These are phyloP conservation scores for Malurus cyaneus DNA, from an alignment of 2,113 vertebrate species.

Conservation along the genomic window DNA sequence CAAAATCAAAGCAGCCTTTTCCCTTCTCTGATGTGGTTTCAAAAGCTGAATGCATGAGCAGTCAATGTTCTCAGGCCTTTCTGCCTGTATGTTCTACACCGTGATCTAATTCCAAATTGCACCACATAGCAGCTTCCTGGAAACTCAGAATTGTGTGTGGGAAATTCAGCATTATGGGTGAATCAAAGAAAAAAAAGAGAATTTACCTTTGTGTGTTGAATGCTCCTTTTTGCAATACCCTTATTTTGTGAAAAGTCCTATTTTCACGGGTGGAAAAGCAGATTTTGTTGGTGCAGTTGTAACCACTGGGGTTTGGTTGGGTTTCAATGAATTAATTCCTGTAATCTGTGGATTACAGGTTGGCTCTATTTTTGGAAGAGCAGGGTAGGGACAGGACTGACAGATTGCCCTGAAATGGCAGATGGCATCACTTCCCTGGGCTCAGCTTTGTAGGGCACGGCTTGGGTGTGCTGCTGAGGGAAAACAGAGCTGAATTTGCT, in stretches of 20 bases:
- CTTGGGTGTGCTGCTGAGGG: neutral
- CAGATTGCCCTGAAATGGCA: neutral
- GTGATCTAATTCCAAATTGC: neutral
- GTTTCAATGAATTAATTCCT: neutral
- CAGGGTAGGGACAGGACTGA: neutral
- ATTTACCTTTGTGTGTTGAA: neutral
- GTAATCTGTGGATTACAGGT: constrained; percentile 24
- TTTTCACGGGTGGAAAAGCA: neutral
- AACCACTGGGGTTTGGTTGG: neutral
- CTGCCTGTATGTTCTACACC: fast-evolving
- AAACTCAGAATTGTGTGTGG: neutral
- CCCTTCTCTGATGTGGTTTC: neutral
- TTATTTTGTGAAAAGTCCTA: fast-evolving
- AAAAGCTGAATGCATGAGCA: neutral
- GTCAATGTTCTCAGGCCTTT: neutral
- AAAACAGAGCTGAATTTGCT: neutral
- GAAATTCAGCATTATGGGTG: neutral
- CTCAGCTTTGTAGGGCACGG: neutral
- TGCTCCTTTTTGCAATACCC: neutral
- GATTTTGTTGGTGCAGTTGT: neutral
- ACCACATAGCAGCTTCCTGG: neutral
- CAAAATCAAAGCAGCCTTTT: neutral
- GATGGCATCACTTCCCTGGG: neutral
- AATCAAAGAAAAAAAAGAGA: neutral
- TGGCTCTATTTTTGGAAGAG: constrained; percentile 11